Base-by-base conservation (phyloP, 1,140 invertebrate species). In the Marisa cornuarietis region DNA sequence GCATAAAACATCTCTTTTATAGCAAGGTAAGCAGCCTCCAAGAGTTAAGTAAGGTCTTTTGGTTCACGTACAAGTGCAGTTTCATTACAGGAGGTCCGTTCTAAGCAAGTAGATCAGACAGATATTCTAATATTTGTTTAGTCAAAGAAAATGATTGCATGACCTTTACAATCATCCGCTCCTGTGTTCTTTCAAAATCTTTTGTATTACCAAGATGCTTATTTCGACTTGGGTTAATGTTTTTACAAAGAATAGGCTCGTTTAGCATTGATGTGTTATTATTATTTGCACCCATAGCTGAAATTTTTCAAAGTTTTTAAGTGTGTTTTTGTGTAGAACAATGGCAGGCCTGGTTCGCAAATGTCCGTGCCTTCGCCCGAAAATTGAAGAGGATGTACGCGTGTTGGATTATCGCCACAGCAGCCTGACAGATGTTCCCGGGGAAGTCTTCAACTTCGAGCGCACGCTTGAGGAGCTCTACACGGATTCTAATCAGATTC, bases 401-500 rank as follows among this genome's bases (percentile, higher is more conserved):
- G 96, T 95, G 93, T 95, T 99, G 93, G 98, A 99, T 94, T 99
- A 99, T 93, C 95, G 98, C 90, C 97, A 99, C 93, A 97, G 97
- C 93, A 98, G 96, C 82, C 94, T 99, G 90, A 94, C 94, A 82
- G 95, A 94, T 91, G 96, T 99, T 87, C 98, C 98, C 82, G 96
- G 98, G 91, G 98, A 99, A 91, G 97, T 99, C 89, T 94, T 99
- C 88, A 94, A 97, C 86, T 98, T 98, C 93, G 96, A 97, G 74
- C 94, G 97, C 86, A 98, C 97, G 88, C 93, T 99, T 86, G 98
- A 99, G 92, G 98, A 99, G 92, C 94, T 99, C 72, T 94, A 98
- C 83, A 92, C 99, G 71, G 98, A 99, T 93, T 96, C 97, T 71
- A 99, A 99, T 93, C 97, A 99, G 90, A 98, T 99, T 86, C 93